Evolutionary conservation across 64 coral and sea anemone genomes (phyloP).

Genomic region (Hydrozoanthus tunicans): DNA sequence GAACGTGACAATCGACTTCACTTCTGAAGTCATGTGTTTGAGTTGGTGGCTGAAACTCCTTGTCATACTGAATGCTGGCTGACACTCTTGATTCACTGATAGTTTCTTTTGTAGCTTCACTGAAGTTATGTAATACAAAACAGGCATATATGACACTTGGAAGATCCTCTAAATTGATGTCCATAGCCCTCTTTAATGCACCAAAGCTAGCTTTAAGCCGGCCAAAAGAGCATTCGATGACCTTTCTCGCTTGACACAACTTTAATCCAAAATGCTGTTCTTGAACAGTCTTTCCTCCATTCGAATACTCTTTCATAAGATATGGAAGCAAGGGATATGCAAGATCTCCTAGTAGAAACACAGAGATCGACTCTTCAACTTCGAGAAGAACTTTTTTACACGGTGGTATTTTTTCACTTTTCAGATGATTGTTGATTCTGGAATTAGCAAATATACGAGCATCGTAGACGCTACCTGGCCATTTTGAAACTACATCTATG

Average conservation of each 20-base stretch:
- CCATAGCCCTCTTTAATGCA: background rate
- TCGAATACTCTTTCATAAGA: background rate
- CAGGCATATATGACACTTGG: no score
- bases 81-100: no score
- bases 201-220: background rate
- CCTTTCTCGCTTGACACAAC: background rate
- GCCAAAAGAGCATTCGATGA: background rate
- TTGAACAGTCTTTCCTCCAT: constrained; percentile 6
- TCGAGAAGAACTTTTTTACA: background rate
- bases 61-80: no score
- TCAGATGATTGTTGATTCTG: background rate
- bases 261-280: background rate
- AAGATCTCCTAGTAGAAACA: background rate
- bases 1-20: no score
- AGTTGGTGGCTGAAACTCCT: no score
- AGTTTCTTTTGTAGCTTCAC: no score
- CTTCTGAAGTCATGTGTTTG: no score
- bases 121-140: no score
- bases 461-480: background rate
- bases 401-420: background rate
- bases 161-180: background rate
- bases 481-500: background rate
- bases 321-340: background rate
- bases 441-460: background rate
- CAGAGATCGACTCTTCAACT: background rate